A percentile compares a stretch with the other conserved stretches of the same genome.
These are phyloP conservation scores for Phrixothrix hirtus DNA, from an alignment of 2,888 invertebrate species.

Conservation along the genomic window DNA sequence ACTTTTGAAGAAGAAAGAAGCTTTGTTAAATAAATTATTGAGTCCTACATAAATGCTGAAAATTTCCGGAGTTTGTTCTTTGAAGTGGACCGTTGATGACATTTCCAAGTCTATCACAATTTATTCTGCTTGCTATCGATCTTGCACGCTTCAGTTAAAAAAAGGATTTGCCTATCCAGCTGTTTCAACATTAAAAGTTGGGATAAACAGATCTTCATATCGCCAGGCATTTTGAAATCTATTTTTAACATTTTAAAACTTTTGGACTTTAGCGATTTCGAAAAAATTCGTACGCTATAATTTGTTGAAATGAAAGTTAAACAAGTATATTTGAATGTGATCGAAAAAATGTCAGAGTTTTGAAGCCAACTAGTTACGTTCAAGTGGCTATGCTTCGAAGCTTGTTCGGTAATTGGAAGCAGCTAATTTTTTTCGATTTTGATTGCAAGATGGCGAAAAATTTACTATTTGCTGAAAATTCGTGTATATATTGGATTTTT, in stretches of 20 bases:
- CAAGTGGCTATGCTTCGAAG: constrained; percentile 1
- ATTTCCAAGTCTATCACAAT: neutral
- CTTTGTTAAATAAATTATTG: neutral
- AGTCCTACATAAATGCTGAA: neutral
- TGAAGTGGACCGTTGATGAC: neutral
- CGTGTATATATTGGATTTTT: neutral
- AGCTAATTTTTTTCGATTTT: constrained; percentile 3
- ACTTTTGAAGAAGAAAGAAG: neutral
- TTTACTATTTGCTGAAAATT: constrained; percentile 1
- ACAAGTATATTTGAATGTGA: neutral
- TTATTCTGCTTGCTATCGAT: neutral
- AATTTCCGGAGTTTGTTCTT: neutral
- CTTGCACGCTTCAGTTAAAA: neutral
- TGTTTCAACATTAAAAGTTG: neutral
- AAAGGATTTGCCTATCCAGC: neutral
- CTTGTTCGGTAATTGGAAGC: constrained; percentile 3
- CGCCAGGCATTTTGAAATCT: constrained; percentile 1
- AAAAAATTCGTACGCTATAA: neutral
- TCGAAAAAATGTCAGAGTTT: neutral
- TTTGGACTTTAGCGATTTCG: neutral
- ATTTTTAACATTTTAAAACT: neutral
- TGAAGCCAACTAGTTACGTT: neutral
- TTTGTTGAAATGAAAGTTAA: constrained; percentile 7
- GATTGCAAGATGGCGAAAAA: constrained; percentile 6
- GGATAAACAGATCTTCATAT: neutral